A percentile compares a stretch with the other conserved stretches of the same genome.
These are phyloP conservation scores for Tachina lurida DNA, from an alignment of 2,888 invertebrate genomes.

Conservation along the genomic window DNA sequence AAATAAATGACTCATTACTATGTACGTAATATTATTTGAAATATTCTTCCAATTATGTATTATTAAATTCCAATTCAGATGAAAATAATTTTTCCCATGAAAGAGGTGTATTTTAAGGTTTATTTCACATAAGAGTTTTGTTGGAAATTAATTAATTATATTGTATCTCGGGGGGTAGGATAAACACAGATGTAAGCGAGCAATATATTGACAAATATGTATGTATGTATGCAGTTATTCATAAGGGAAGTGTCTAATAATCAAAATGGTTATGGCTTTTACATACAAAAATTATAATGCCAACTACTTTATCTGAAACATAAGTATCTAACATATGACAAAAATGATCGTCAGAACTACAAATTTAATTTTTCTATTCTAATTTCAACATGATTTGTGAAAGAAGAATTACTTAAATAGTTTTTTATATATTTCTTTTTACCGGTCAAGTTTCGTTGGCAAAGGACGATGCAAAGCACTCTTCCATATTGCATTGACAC, in stretches of 20 bases:
- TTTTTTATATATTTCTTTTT: slow-evolving; percentile 76
- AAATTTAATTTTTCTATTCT: slow-evolving; percentile 41
- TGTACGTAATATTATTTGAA: too few relatives aligned
- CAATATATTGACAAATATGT: slow-evolving; percentile 1
- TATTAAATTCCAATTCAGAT: neutral
- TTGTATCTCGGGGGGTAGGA: slow-evolving; percentile 1
- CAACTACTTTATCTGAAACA: slow-evolving; percentile 31
- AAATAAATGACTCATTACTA: too few relatives aligned
- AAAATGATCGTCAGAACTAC: slow-evolving; percentile 51
- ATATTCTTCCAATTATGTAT: too few relatives aligned
- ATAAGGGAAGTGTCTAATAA: neutral
- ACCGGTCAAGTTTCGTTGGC: slow-evolving; percentile 83
- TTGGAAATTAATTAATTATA: slow-evolving; percentile 36
- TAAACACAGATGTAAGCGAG: slow-evolving; percentile 7
- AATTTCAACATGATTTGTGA: slow-evolving; percentile 66
- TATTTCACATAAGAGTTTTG: slow-evolving; percentile 8
- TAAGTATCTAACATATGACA: slow-evolving; percentile 32
- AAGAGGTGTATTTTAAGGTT: neutral
- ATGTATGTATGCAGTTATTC: neutral
- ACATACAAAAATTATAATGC: slow-evolving; percentile 30
- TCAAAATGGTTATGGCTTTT: neutral
- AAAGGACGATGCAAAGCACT: slow-evolving; percentile 82
- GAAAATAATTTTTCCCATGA: neutral
- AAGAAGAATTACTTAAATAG: slow-evolving; percentile 49
- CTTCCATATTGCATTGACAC: slow-evolving; percentile 80